phyloP scores from a whole-genome alignment of 2,888 invertebrate species.

The Diachrysia chrysitis region DNA sequence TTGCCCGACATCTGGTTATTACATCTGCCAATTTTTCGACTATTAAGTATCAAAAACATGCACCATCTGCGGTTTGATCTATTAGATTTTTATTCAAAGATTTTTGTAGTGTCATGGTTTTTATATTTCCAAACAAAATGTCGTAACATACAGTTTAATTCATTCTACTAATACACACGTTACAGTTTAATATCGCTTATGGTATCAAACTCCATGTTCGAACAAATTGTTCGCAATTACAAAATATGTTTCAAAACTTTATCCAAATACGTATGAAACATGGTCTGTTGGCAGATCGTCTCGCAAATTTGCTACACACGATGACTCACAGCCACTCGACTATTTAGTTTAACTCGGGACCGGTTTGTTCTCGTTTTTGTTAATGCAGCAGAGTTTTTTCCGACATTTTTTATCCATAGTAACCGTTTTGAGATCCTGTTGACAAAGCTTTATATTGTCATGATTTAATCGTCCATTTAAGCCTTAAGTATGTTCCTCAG shows the following conservation, averaged over 20 bases:
- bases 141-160: background rate
- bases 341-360: slow-evolving; percentile 50
- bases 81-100: slow-evolving; percentile 4
- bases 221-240: slow-evolving; percentile 36
- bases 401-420: slow-evolving; percentile 37
- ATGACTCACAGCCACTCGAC: slow-evolving; percentile 63
- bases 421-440: slow-evolving; percentile 57
- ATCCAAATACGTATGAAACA: slow-evolving; percentile 40
- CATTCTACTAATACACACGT: slow-evolving; percentile 10
- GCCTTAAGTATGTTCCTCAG: slow-evolving; percentile 27
- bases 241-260: slow-evolving; percentile 37
- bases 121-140: background rate
- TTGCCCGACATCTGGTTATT: slow-evolving; percentile 10
- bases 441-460: slow-evolving; percentile 54
- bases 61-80: background rate
- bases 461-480: slow-evolving; percentile 50
- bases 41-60: slow-evolving; percentile 34
- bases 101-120: background rate
- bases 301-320: slow-evolving; percentile 63
- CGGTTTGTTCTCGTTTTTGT: slow-evolving; percentile 55
- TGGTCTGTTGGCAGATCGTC: slow-evolving; percentile 49
- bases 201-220: slow-evolving; percentile 29
- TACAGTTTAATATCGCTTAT: slow-evolving; percentile 31
- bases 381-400: slow-evolving; percentile 46
- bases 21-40: slow-evolving; percentile 26